Evolutionary conservation across 2,113 vertebrate genomes (phyloP).

Genomic region (Halcyon malimbica): DNA sequence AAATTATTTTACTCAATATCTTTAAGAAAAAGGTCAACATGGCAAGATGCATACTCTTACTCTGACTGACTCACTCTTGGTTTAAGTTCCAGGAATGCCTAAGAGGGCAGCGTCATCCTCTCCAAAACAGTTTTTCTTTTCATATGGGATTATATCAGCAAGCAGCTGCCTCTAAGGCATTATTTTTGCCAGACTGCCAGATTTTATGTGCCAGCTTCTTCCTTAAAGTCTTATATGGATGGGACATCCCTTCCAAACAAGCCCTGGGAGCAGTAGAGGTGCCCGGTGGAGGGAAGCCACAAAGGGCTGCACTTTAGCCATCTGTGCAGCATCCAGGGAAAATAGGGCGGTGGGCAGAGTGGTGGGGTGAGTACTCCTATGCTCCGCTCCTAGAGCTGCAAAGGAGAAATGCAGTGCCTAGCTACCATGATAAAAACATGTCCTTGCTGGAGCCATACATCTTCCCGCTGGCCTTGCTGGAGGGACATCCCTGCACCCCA

Average conservation of each 20-base stretch:
- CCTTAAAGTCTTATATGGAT: background rate
- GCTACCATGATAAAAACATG: background rate
- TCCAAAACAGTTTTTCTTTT: slow-evolving; percentile 23
- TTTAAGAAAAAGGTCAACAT: background rate
- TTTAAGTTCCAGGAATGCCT: slow-evolving; percentile 18
- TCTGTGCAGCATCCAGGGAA: background rate
- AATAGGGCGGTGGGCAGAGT: background rate
- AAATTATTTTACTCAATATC: background rate
- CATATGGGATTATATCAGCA: slow-evolving; percentile 33
- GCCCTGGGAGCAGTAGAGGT: background rate
- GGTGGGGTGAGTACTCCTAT: background rate
- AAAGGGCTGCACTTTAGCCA: background rate
- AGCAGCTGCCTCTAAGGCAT: slow-evolving; percentile 26
- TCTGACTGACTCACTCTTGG: background rate
- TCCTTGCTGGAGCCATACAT: background rate
- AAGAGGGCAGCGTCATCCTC: slow-evolving; percentile 16
- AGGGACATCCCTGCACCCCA: background rate
- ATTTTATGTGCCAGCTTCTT: slow-evolving; percentile 2
- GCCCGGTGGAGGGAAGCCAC: background rate
- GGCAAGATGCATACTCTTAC: background rate
- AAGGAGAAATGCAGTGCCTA: background rate
- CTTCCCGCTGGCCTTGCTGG: background rate
- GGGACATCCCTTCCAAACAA: background rate
- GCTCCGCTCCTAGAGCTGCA: background rate
- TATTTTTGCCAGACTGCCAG: slow-evolving; percentile 4